phyloP scores from a whole-genome alignment of 2,797 vertebrate genomes.

The Echiichthys vipera region DNA sequence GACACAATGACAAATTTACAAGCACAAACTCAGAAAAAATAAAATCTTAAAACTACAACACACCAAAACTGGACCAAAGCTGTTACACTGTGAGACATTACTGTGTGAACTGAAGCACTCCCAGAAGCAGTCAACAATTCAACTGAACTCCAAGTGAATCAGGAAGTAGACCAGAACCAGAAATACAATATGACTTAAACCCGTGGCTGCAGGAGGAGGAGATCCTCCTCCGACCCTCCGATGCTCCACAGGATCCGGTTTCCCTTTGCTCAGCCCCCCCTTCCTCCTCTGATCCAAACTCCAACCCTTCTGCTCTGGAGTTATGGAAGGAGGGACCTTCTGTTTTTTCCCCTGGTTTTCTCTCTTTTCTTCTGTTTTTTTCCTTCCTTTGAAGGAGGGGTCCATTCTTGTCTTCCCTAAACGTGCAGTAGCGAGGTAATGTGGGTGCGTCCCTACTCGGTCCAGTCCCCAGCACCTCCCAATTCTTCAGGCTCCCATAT shows the following conservation, averaged over 20 bases:
- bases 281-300: conserved; percentile 79
- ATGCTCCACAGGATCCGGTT: conserved; percentile 75
- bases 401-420: conserved; percentile 80
- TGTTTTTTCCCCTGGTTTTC: conserved; percentile 53
- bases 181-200: conserved; percentile 54
- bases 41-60: neutral
- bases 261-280: conserved; percentile 59
- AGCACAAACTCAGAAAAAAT: neutral
- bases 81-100: neutral
- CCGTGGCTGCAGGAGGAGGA: conserved; percentile 46
- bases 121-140: neutral
- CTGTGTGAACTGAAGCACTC: neutral
- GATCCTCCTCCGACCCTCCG: conserved; percentile 67
- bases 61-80: neutral
- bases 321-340: conserved; percentile 82
- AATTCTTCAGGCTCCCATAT: conserved; percentile 86
- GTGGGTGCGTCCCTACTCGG: conserved; percentile 72
- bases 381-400: conserved; percentile 75
- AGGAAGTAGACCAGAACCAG: conserved; percentile 56
- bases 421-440: conserved; percentile 75
- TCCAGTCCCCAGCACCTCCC: conserved; percentile 86
- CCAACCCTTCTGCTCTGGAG: conserved; percentile 61
- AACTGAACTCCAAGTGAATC: conserved; percentile 37
- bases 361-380: conserved; percentile 49
- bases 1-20: conserved; percentile 1